These are phyloP conservation scores for Syrrhaptes paradoxus DNA, from an alignment of 2,113 vertebrate species.

Conservation along the genomic window DNA sequence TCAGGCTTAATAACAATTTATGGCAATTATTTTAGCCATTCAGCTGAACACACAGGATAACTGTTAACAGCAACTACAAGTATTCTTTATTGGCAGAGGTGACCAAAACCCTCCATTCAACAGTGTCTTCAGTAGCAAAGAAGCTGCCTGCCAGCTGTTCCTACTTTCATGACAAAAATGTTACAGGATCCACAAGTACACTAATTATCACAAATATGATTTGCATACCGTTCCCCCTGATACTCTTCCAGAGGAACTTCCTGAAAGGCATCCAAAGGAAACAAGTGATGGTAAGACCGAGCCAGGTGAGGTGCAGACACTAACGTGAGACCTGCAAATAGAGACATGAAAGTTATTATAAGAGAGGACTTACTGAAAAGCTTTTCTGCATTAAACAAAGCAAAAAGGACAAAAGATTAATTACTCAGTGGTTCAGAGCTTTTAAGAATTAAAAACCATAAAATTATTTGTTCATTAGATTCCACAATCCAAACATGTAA, in stretches of 20 bases:
- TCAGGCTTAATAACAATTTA: neutral
- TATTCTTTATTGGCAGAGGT: neutral
- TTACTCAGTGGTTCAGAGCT: neutral
- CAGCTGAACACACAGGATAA: neutral
- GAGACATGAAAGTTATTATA: neutral
- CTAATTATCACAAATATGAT: neutral
- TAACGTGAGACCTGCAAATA: constrained; percentile 87
- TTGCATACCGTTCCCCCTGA: constrained; percentile 80
- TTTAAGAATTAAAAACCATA: neutral
- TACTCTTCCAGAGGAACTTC: constrained; percentile 80
- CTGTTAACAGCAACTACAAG: neutral
- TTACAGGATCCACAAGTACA: neutral
- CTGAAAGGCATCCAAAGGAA: constrained; percentile 89
- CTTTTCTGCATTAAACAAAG: neutral
- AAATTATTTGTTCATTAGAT: neutral
- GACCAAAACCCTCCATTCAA: neutral
- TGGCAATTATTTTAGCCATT: neutral
- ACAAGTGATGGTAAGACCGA: constrained; percentile 97
- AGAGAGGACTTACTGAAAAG: neutral
- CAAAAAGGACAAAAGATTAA: neutral
- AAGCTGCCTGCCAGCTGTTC: neutral
- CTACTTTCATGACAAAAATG: neutral
- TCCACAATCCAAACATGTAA: neutral
- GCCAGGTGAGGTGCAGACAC: constrained; percentile 97
- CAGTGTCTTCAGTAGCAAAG: neutral